These are phyloP conservation scores for Lordiphosa clarofinis DNA, from an alignment of 1,140 invertebrate species.

Conservation along the genomic window DNA sequence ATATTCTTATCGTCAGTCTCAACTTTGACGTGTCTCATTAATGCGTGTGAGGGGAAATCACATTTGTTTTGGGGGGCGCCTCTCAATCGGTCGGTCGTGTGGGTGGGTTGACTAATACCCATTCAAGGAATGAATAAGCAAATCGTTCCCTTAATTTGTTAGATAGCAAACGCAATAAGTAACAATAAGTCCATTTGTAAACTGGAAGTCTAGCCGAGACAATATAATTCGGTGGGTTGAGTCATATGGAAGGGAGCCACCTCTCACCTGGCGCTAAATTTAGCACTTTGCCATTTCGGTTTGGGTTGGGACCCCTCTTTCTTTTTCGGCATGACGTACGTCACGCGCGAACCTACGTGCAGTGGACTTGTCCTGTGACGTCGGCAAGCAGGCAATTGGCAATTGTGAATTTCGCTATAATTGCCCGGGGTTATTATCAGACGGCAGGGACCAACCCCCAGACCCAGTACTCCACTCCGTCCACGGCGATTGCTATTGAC, in stretches of 20 bases:
- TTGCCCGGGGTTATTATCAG: conserved; percentile 19
- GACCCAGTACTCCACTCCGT: neutral
- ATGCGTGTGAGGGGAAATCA: conserved; percentile 25
- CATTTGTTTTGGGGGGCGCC: conserved; percentile 8
- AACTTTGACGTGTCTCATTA: conserved; percentile 24
- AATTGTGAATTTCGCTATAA: conserved; percentile 60
- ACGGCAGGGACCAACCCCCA: conserved; percentile 13
- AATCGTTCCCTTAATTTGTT: conserved; percentile 1
- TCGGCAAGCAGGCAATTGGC: conserved; percentile 25
- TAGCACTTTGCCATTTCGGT: conserved; percentile 32
- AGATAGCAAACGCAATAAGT: conserved; percentile 7
- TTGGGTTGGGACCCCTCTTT: neutral
- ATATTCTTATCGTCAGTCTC: conserved; percentile 38
- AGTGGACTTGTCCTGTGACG: conserved; percentile 43
- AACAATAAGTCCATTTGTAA: conserved; percentile 10
- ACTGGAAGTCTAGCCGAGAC: conserved; percentile 2
- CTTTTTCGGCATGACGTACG: neutral
- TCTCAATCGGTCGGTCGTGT: conserved; percentile 24
- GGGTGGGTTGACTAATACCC: conserved; percentile 36
- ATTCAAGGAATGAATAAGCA: conserved; percentile 39
- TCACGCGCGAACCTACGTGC: conserved; percentile 51
- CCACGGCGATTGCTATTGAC: conserved; percentile 20
- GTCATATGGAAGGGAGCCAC: neutral
- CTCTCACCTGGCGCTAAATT: conserved; percentile 25
- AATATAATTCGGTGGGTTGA: conserved; percentile 6